Evolutionary conservation across 2,113 vertebrate genomes (phyloP), one percentile per base, ranked within the genome.

Genomic region (Bujurquina vittata): DNA sequence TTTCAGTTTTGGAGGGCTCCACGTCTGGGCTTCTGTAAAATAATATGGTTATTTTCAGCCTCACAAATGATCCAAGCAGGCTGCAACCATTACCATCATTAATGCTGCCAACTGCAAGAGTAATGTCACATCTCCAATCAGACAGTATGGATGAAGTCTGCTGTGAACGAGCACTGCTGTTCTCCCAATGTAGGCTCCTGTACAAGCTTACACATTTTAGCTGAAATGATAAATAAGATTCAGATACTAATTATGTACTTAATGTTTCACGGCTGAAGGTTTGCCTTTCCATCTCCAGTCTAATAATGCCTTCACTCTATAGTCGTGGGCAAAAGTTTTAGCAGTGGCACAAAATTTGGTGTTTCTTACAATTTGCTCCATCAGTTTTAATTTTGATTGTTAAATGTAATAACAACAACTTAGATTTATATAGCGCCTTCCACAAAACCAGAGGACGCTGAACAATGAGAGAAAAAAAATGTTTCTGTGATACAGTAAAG

Each of bases 21-120:
- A 49, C 10, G 88, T 87, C 90, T 89, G 77, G 83, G 77, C 80
- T 84, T 31, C 73, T 84, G 90, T 86, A 81, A 87, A 86, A 88
- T 89, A 88, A 92, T 88, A 86, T 12, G 75, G 62, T 81, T 83
- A 83, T 86, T 86, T 88, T 88, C 65, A 89, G 72, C 59, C 80
- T 81, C 33, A 75, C 74, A 77, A 74, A 65, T 61, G 46, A 88
- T 74, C 67, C 80, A 81, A 80, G 69, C 61, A 65, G 74, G 14
- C 84, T 59, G 76, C 29, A 87, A 59, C 72, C 59, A 74, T 86
- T 79, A 77, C 58, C 65, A 63, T 79, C 76, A 57, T 46, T 61
- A 77, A 65, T 18, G 23, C 61, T 58, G 86, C 84, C 79, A 88
- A 87, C 35, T 79, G 23, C n/a, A 75, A 67, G 31, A 81, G 74